Evolutionary conservation across 2,113 vertebrate species (phyloP).

Genomic region (Pungitius pungitius): DNA sequence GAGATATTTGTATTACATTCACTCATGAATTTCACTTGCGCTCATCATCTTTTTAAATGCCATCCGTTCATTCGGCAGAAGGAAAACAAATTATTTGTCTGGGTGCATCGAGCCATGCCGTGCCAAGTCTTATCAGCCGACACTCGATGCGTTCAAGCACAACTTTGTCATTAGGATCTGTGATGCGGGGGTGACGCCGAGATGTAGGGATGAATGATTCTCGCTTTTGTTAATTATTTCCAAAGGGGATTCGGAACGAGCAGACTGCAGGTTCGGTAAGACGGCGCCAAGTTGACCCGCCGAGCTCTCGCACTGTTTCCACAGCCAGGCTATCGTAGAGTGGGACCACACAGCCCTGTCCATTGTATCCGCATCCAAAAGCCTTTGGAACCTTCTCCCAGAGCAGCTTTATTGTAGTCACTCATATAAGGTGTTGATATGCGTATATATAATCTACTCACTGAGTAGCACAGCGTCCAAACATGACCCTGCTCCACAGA

Average conservation of each 20-base stretch:
- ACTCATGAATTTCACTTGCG: slow-evolving; percentile 25
- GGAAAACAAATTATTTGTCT: slow-evolving; percentile 43
- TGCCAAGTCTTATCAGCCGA: slow-evolving; percentile 46
- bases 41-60: slow-evolving; percentile 35
- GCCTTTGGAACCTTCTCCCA: neutral
- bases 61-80: slow-evolving; percentile 22
- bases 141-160: slow-evolving; percentile 45
- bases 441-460: neutral
- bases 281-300: slow-evolving; percentile 24
- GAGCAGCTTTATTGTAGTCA: neutral
- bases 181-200: slow-evolving; percentile 32
- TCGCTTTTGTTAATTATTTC: slow-evolving; percentile 55
- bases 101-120: slow-evolving; percentile 23
- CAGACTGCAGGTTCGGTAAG: neutral
- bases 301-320: neutral
- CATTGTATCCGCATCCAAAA: neutral
- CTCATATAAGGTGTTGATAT: neutral
- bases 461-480: too few relatives aligned
- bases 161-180: slow-evolving; percentile 49
- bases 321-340: neutral
- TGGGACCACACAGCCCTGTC: neutral
- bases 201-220: slow-evolving; percentile 43
- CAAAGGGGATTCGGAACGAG: slow-evolving; percentile 35
- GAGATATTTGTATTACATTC: slow-evolving; percentile 34
- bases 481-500: too few relatives aligned